Conservation (phyloP, 1,140 invertebrate genomes). For the Triops longicaudatus region DNA sequence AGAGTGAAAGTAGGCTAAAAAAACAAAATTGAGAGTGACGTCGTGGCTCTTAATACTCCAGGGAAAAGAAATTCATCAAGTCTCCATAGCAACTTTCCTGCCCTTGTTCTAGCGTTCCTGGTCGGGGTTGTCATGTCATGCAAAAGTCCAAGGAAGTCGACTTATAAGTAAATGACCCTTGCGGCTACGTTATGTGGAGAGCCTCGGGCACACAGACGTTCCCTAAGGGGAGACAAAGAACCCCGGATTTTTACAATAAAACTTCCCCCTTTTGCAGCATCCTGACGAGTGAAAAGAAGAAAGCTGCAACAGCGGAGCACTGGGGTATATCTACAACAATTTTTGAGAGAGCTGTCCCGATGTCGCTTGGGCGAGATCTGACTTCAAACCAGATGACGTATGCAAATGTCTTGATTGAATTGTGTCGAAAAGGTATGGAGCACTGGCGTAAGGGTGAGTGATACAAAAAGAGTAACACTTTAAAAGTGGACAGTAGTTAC, state of each 20-base stretch:
- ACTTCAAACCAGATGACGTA: background rate
- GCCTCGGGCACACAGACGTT: background rate
- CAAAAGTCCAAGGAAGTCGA: constrained; percentile 11
- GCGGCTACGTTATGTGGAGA: background rate
- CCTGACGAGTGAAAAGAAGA: background rate
- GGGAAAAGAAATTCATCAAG: constrained; percentile 4
- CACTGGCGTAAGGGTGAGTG: background rate
- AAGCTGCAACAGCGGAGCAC: background rate
- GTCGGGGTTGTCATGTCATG: background rate
- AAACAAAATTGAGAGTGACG: constrained; percentile 1
- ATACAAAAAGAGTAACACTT: background rate
- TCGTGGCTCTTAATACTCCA: background rate
- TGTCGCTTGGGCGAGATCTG: background rate
- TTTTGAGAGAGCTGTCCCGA: background rate
- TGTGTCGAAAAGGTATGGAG: background rate
- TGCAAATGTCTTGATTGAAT: background rate
- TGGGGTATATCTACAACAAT: background rate
- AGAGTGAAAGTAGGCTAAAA: background rate
- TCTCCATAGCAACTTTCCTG: constrained; percentile 6
- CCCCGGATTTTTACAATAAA: background rate
- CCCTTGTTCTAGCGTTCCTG: background rate
- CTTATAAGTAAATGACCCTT: constrained; percentile 11
- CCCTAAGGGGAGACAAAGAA: background rate
- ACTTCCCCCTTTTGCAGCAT: background rate
- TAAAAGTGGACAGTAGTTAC: too few relatives aligned